Evolutionary conservation across 2,797 vertebrate genomes (phyloP).

Genomic region (Urophycis tenuis): DNA sequence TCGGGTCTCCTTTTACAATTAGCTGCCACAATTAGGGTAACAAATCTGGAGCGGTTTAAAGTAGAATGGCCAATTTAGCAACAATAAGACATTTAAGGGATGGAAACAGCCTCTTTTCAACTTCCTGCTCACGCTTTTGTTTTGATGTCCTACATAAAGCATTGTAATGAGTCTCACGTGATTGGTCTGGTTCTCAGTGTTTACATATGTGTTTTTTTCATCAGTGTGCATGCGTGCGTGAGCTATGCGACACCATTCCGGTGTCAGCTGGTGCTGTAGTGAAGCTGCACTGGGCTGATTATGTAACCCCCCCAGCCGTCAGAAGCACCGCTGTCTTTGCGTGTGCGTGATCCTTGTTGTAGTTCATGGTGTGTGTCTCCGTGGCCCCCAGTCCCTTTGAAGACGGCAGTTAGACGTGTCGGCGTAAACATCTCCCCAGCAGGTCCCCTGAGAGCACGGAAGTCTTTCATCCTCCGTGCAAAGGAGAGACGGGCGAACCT

Average conservation of each 20-base stretch:
- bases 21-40: conserved; percentile 71
- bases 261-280: conserved; percentile 57
- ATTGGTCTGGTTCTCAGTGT: background rate
- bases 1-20: conserved; percentile 71
- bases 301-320: conserved; percentile 71
- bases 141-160: background rate
- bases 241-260: conserved; percentile 52
- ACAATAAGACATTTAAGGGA: conserved; percentile 51
- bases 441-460: conserved; percentile 34
- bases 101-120: conserved; percentile 42
- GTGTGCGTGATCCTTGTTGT: background rate
- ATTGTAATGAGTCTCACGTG: conserved; percentile 34
- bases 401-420: conserved; percentile 25
- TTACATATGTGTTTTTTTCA: background rate
- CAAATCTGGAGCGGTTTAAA: conserved; percentile 74
- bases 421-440: conserved; percentile 41
- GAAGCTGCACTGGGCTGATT: conserved; percentile 59
- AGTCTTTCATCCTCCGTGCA: conserved; percentile 49
- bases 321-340: conserved; percentile 44
- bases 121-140: background rate
- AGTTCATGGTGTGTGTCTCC: background rate
- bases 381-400: conserved; percentile 24
- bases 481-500: conserved; percentile 31
- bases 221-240: conserved; percentile 28
- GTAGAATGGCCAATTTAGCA: conserved; percentile 74